phyloP scores from a whole-genome alignment of 2,113 vertebrate genomes.

The Oryzias melastigma region DNA sequence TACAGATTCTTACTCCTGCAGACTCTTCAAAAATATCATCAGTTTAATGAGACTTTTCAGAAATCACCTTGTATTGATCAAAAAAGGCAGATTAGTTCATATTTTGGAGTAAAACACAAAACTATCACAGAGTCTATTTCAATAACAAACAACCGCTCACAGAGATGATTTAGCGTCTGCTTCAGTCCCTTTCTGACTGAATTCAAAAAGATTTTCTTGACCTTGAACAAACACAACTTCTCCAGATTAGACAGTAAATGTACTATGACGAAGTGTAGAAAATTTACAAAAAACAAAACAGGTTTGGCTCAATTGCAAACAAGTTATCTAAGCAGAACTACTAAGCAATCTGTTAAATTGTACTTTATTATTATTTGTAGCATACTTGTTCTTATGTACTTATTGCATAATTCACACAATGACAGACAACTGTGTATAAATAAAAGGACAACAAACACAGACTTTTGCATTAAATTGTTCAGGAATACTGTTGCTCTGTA shows the following conservation, averaged over 20 bases:
- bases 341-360: no score
- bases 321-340: neutral
- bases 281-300: no score
- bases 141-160: neutral
- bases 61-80: no score
- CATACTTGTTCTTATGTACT: neutral
- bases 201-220: constrained; percentile 13
- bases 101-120: constrained; percentile 1
- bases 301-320: neutral
- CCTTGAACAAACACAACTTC: constrained; percentile 1
- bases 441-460: no score
- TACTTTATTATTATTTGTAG: no score
- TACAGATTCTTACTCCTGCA: constrained; percentile 15
- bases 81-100: no score
- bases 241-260: neutral
- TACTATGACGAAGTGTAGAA: no score
- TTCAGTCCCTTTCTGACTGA: constrained; percentile 9
- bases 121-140: no score
- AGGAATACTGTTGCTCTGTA: no score
- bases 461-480: no score
- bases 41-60: constrained; percentile 5
- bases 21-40: constrained; percentile 21
- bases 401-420: neutral
- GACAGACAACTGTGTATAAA: no score
- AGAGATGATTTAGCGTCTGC: constrained; percentile 13